A percentile compares a stretch with the other conserved stretches of the same genome.
phyloP scores from a whole-genome alignment of 2,888 invertebrate genomes.

The Agapostemon virescens region DNA sequence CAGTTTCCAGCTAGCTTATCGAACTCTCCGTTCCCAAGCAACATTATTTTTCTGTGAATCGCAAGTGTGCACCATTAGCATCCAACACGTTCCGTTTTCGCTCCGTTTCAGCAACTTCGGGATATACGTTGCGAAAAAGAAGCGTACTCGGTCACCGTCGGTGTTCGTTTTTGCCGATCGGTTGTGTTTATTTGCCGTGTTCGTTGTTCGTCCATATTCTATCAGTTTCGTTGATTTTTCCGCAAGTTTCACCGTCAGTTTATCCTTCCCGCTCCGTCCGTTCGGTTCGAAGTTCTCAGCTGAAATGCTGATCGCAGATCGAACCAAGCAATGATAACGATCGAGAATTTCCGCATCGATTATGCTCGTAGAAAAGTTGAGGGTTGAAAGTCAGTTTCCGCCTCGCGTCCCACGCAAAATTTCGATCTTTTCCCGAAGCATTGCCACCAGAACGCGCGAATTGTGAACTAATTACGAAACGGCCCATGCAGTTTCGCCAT shows the following conservation, averaged over 20 bases:
- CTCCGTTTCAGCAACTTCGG: not conserved
- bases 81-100: not conserved
- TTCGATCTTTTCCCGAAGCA: conserved; percentile 9
- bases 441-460: not conserved
- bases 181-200: not conserved
- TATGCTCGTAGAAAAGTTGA: conserved; percentile 44
- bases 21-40: not conserved
- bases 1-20: too few relatives aligned
- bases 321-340: conserved; percentile 42
- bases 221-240: conserved; percentile 4
- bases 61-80: not conserved
- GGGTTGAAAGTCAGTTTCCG: conserved; percentile 39
- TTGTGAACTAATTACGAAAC: conserved; percentile 9
- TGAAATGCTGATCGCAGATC: conserved; percentile 31
- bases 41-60: not conserved
- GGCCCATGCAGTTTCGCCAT: conserved; percentile 2
- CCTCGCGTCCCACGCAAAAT: conserved; percentile 23
- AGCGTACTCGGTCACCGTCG: not conserved
- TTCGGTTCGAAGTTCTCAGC: conserved; percentile 14
- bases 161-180: not conserved
- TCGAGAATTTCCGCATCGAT: conserved; percentile 49
- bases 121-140: not conserved
- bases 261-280: not conserved
- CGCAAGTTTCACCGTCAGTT: not conserved
- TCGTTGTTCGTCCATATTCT: not conserved